phyloP scores from a whole-genome alignment of 2,113 vertebrate genomes.

The Pomatostomus ruficeps region DNA sequence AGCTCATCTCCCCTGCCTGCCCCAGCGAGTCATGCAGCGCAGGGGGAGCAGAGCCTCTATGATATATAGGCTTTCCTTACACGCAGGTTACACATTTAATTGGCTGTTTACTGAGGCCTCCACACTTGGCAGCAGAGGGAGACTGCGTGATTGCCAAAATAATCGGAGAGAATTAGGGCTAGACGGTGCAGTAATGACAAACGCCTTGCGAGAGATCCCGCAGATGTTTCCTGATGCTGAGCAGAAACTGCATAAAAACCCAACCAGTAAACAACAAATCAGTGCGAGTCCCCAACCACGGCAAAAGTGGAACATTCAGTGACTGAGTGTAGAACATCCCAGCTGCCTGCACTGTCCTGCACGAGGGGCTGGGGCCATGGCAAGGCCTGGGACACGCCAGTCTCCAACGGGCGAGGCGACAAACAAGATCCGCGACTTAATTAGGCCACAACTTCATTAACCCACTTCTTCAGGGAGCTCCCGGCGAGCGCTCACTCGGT shows the following conservation, averaged over 20 bases:
- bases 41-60: background rate
- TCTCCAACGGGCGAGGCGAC: background rate
- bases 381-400: background rate
- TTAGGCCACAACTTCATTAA: slow-evolving; percentile 38
- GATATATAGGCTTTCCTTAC: background rate
- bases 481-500: background rate
- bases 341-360: background rate
- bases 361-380: background rate
- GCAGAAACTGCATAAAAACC: background rate
- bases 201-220: background rate
- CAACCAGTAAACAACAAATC: background rate
- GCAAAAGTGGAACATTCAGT: background rate
- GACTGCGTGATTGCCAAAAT: background rate
- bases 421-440: slow-evolving; percentile 12
- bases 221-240: background rate
- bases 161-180: background rate
- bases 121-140: slow-evolving; percentile 15
- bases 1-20: background rate
- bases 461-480: slow-evolving; percentile 23
- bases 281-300: background rate
- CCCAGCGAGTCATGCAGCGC: background rate
- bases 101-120: background rate
- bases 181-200: background rate
- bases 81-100: background rate
- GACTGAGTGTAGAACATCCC: background rate